Evolutionary conservation across 2,113 vertebrate genomes (phyloP).

Genomic region (Zootoca vivipara): DNA sequence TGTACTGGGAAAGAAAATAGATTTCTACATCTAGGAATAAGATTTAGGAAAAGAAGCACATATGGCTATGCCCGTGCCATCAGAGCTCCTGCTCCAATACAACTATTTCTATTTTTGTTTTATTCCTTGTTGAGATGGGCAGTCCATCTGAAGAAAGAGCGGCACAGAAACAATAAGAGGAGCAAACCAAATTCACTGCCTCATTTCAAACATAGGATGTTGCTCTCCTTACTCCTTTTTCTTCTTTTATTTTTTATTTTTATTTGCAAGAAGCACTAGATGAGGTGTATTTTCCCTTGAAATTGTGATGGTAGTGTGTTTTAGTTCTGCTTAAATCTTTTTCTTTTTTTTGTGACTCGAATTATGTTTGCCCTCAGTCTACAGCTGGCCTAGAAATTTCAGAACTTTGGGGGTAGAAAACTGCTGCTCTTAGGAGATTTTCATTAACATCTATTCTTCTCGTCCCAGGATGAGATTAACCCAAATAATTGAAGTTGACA

Average conservation of each 20-base stretch:
- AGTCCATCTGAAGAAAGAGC: not conserved
- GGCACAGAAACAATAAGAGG: not conserved
- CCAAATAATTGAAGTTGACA: constrained; percentile 47
- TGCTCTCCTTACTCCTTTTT: not conserved
- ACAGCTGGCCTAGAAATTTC: constrained; percentile 13
- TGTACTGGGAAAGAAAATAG: not conserved
- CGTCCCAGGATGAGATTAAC: constrained; percentile 12
- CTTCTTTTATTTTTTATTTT: not conserved
- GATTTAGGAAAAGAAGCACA: not conserved
- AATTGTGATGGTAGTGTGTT: not conserved
- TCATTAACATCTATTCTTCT: constrained; percentile 8
- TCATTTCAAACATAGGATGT: not conserved
- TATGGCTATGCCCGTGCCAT: not conserved
- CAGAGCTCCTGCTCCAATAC: too few relatives aligned
- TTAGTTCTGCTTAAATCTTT: not conserved
- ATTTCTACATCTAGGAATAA: not conserved
- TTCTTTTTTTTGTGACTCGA: not conserved
- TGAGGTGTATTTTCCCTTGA: not conserved
- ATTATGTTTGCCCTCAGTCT: not conserved
- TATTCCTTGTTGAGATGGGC: not conserved
- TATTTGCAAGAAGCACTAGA: not conserved
- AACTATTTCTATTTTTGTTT: not conserved
- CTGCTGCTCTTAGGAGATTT: not conserved
- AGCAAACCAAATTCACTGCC: not conserved
- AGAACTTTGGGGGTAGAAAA: not conserved